Evolutionary conservation across 2,797 vertebrate genomes (phyloP), one percentile per base, ranked within the genome.

Genomic region (Molossus alvarezi): DNA sequence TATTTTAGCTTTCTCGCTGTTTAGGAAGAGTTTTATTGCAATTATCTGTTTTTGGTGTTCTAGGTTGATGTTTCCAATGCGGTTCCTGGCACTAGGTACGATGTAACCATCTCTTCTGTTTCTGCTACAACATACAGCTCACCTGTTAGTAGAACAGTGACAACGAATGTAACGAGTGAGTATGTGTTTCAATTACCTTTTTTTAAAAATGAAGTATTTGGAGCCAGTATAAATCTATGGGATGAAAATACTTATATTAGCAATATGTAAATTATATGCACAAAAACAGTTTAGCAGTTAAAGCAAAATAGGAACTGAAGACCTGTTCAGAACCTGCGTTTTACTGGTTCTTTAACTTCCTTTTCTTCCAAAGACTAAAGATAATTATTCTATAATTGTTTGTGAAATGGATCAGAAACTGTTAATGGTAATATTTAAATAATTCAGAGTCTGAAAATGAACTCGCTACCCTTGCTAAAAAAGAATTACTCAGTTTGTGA

Each of bases 111-210:
- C 97, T 98, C 99, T 95, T 98, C 99, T 55, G 98, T 99, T 96
- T 99, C 99, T 95, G 99, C 99, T 55, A 99, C 99, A 65, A 98
- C 98, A 29, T 98, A 99, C 94, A 99, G 99, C 95, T 99, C 99
- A 62, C 99, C 99, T 96, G 98, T 99, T 58, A 99, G 99, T 94
- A 99, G 99, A 98, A 99, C 99, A 95, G 97, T 99, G 98, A 98
- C 98, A 93, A 99, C 98, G 15, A 99, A 99, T 20, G 98, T 99
- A 96, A 99, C 99, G 7, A 99, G 99, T 99, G 97, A 98, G 99
- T 99, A 92, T 94, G 82, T 90, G 25, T n/a, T 94, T 67, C 55
- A 73, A 9, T 94, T 41, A 73, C 73, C 57, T 88, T 95, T 95
- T 13, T 71, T 37, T 1, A 2, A 67, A 80, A 67, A 75, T 69